Conservation (phyloP, 1,140 invertebrate genomes). For the Trachelipus rathkii region DNA sequence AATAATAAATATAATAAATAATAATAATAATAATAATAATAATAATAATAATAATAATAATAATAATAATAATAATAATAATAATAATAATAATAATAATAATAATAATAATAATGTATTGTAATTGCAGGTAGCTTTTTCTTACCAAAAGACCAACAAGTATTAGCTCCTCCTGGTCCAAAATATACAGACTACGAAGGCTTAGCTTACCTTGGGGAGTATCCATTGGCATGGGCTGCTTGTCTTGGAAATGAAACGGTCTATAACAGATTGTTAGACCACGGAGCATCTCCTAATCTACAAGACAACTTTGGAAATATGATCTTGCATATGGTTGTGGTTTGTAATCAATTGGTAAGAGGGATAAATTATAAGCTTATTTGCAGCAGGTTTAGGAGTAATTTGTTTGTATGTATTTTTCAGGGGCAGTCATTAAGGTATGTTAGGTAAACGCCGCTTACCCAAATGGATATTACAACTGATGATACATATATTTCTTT, state of each 20-base stretch:
- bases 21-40: too few relatives aligned
- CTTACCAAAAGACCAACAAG: conserved; percentile 83
- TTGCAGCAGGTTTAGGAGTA: not conserved
- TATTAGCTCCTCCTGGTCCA: conserved; percentile 63
- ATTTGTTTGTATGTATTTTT: too few relatives aligned
- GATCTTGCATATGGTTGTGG: conserved; percentile 97
- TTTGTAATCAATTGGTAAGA: conserved; percentile 86
- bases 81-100: too few relatives aligned
- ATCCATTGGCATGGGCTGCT: conserved; percentile 92
- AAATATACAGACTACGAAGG: conserved; percentile 84
- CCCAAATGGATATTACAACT: too few relatives aligned
- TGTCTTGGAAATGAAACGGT: conserved; percentile 94
- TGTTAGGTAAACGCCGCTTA: too few relatives aligned
- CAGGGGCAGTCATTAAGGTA: too few relatives aligned
- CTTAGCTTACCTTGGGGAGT: conserved; percentile 90
- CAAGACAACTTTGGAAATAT: conserved; percentile 92
- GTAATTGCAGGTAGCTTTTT: conserved; percentile 71
- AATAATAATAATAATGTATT: too few relatives aligned
- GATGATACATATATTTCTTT: too few relatives aligned
- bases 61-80: too few relatives aligned
- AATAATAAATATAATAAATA: too few relatives aligned
- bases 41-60: too few relatives aligned
- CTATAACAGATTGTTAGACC: conserved; percentile 91
- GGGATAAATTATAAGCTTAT: conserved; percentile 5
- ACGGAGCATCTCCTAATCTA: conserved; percentile 83